Conservation (phyloP, 2,113 vertebrate species). For the Tyto alba region DNA sequence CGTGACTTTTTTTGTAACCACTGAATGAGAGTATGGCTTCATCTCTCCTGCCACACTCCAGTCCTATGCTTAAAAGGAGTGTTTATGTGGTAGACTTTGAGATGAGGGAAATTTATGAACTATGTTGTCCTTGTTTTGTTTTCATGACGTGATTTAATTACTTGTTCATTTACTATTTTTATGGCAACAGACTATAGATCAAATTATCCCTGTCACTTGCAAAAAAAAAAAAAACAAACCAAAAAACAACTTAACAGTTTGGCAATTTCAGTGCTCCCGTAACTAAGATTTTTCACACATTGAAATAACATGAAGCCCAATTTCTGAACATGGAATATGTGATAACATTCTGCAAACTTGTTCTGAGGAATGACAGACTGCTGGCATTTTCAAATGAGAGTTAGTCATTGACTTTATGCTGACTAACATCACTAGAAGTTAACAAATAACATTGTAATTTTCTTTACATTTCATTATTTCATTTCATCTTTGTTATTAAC, state of each 20-base stretch:
- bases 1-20: background rate
- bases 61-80: background rate
- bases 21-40: background rate
- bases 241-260: too few species aligned
- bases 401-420: background rate
- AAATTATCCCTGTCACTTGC: background rate
- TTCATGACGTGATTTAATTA: background rate
- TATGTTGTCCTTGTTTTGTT: background rate
- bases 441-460: background rate
- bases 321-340: background rate
- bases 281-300: background rate
- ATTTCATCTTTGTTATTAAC: background rate
- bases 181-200: background rate
- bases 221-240: background rate
- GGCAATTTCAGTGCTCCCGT: background rate
- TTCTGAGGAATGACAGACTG: background rate
- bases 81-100: background rate
- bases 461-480: background rate
- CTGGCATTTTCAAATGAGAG: background rate
- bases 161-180: background rate
- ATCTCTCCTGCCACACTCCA: background rate
- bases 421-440: background rate
- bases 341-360: background rate
- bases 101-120: background rate
- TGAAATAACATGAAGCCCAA: background rate